Evolutionary conservation across 1,140 invertebrate species (phyloP).

Genomic region (Diabrotica virgifera): DNA sequence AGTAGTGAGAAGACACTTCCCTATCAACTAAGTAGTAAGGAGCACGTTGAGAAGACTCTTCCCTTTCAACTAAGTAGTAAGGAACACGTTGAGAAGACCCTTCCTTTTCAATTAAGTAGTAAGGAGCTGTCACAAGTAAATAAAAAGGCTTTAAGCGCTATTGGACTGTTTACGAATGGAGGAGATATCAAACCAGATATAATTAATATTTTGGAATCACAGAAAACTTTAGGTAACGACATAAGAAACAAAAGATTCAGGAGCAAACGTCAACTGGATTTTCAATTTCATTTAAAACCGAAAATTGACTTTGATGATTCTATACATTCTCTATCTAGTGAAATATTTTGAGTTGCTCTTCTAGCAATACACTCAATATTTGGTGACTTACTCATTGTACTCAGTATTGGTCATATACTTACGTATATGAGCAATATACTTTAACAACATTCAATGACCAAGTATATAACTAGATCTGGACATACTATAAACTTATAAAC

Average conservation of each 20-base stretch:
- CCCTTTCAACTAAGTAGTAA: slow-evolving; percentile 13
- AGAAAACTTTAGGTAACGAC: slow-evolving; percentile 16
- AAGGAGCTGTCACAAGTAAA: slow-evolving; percentile 21
- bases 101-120: slow-evolving; percentile 25
- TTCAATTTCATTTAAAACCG: slow-evolving; percentile 21
- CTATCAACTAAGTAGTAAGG: too few relatives aligned
- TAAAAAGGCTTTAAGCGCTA: slow-evolving; percentile 18
- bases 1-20: too few relatives aligned
- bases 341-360: slow-evolving; percentile 16
- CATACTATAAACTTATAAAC: background rate
- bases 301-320: background rate
- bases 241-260: slow-evolving; percentile 24
- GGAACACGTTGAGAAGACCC: slow-evolving; percentile 5
- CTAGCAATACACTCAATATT: background rate
- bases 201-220: slow-evolving; percentile 26
- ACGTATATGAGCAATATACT: too few relatives aligned
- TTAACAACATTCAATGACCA: background rate
- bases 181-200: slow-evolving; percentile 25
- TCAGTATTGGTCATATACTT: too few relatives aligned
- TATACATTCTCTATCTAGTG: slow-evolving; percentile 12
- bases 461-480: background rate
- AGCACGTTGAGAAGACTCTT: too few relatives aligned
- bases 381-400: too few relatives aligned
- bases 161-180: slow-evolving; percentile 29
- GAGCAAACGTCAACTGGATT: slow-evolving; percentile 18